phyloP scores from a whole-genome alignment of 2,888 invertebrate species.

The Parasteatoda lunata region DNA sequence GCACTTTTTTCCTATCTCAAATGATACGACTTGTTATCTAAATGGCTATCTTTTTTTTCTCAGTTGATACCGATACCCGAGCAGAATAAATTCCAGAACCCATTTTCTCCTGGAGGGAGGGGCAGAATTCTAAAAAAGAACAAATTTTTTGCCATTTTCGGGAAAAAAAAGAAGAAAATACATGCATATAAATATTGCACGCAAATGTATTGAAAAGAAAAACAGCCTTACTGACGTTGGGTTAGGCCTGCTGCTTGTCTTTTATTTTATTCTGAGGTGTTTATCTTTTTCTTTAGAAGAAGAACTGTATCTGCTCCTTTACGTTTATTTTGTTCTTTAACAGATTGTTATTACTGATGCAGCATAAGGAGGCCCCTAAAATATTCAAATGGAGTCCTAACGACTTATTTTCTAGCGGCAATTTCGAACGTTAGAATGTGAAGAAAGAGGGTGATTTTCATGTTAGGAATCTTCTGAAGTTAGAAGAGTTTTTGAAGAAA shows the following conservation, averaged over 20 bases:
- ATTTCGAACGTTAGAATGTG: neutral
- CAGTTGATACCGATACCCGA: neutral
- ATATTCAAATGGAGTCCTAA: conserved; percentile 55
- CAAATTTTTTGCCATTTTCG: neutral
- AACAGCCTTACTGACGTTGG: neutral
- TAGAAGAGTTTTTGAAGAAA: no score
- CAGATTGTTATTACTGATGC: conserved; percentile 33
- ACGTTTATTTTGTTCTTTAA: conserved; percentile 3
- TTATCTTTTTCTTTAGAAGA: conserved; percentile 10
- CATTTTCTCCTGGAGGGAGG: conserved; percentile 19
- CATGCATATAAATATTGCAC: neutral
- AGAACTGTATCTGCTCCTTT: conserved; percentile 10
- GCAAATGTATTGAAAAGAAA: conserved; percentile 1
- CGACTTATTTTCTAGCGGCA: conserved; percentile 18
- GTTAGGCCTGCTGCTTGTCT: neutral
- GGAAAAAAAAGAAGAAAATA: neutral
- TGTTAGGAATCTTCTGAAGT: neutral
- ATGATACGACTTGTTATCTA: conserved; percentile 43
- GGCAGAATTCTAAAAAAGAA: neutral
- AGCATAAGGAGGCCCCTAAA: conserved; percentile 13
- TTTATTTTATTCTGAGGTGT: conserved; percentile 1
- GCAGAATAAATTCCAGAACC: conserved; percentile 25
- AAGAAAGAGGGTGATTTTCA: conserved; percentile 13
- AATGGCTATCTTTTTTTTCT: conserved; percentile 33
- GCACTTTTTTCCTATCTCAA: neutral